A percentile compares a stretch with the other conserved stretches of the same genome.
Evolutionary conservation across 2,888 invertebrate genomes (phyloP).

Genomic region (Drosophila aldrichi): DNA sequence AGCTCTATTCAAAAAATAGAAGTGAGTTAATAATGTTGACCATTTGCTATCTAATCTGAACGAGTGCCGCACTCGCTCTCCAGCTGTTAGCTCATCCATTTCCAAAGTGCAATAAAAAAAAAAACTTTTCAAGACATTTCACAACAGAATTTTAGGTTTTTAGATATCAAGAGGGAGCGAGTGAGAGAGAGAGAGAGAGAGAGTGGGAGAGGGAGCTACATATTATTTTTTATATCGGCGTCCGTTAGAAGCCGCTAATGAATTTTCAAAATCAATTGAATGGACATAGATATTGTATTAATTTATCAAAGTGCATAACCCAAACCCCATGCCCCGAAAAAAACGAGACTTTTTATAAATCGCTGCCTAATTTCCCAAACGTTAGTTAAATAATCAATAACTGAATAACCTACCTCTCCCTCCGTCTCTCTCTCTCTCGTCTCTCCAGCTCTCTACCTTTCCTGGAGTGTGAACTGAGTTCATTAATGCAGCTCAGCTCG

Average conservation of each 20-base stretch:
- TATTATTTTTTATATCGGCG: slow-evolving; percentile 47
- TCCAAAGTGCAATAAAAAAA: slow-evolving; percentile 73
- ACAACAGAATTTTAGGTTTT: slow-evolving; percentile 34
- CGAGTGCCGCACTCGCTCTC: slow-evolving; percentile 75
- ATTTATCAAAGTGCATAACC: slow-evolving; percentile 73
- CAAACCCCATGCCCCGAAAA: not conserved
- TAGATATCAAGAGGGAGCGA: slow-evolving; percentile 4
- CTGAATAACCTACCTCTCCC: slow-evolving; percentile 16
- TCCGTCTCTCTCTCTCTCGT: not conserved
- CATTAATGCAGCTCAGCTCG: slow-evolving; percentile 65
- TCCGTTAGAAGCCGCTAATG: slow-evolving; percentile 70
- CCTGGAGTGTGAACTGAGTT: slow-evolving; percentile 72
- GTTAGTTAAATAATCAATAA: slow-evolving; percentile 77
- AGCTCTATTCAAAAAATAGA: slow-evolving; percentile 23
- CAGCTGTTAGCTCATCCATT: slow-evolving; percentile 78
- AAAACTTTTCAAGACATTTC: slow-evolving; percentile 47
- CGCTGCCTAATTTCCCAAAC: slow-evolving; percentile 79
- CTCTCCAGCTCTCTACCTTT: not conserved
- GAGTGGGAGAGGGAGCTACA: slow-evolving; percentile 11
- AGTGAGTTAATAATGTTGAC: slow-evolving; percentile 25
- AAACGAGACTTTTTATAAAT: slow-evolving; percentile 67
- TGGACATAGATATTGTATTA: slow-evolving; percentile 72
- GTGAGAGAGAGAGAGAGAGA: not conserved
- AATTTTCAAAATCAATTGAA: slow-evolving; percentile 78
- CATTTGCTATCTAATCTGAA: slow-evolving; percentile 73